Evolutionary conservation across 2,888 invertebrate genomes (phyloP), one percentile per base, ranked within the genome.

Genomic region (Hypena proboscidalis): DNA sequence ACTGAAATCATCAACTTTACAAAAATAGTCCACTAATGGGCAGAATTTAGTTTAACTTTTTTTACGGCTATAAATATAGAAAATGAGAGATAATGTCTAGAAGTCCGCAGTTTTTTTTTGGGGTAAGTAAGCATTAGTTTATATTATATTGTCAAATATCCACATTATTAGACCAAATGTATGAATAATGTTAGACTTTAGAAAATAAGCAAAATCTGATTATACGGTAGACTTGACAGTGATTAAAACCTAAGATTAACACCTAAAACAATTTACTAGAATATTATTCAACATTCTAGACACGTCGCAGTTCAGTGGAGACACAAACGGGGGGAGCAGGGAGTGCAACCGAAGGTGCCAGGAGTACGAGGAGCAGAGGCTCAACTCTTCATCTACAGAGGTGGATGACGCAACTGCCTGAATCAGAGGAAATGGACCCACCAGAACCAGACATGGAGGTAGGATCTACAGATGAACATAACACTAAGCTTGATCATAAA

Each of bases 371-470:
- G 32, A 93, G 94, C 66, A 94, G 93, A 75, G 95, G 95, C 8
- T 95, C 94, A 40, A 95, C 95, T 0, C 78, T 95, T 32, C 95
- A 95, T 66, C 85, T 96, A 56, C 95, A 95, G 55, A 93, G 95
- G 67, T 96, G 96, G 96, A 95, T 96, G 94, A 95, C 95, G 44
- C 94, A 95, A 2, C 93, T 95, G 48, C 91, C 95, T 33, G 94
- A 94, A 55, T 89, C 92, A 31, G 92, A 93, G 54, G 90, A 90
- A 38, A 54, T 90, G 62, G 90, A 90, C 45, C 87, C 87, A 10
- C 87, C 87, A 7, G 93, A 93, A 72, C 85, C 92, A 1, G 90
- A 92, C 30, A 90, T 92, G 72, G 94, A 94, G 84, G 92, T 90
- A 63, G 32, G 31, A n/a, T 26, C 10, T 13, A 8, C 2, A 31